phyloP scores from a whole-genome alignment of 1,140 invertebrate species.

The Drosophila seguyi region DNA sequence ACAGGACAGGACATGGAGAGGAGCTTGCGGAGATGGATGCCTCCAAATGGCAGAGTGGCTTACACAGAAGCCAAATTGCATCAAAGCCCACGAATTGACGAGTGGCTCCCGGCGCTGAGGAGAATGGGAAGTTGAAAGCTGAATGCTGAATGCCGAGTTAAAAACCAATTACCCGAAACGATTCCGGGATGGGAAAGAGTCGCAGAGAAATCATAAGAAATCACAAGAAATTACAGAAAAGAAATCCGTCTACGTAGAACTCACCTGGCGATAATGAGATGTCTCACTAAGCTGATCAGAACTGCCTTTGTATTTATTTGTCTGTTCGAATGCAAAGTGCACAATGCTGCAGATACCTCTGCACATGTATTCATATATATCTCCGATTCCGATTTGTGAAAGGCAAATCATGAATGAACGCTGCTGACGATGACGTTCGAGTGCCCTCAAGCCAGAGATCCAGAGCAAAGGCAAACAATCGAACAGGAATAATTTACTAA shows the following conservation, averaged over 20 bases:
- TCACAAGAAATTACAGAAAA: conserved; percentile 4
- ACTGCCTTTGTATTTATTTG: conserved; percentile 53
- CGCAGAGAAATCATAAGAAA: conserved; percentile 35
- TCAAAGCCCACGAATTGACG: conserved; percentile 61
- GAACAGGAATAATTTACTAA: conserved; percentile 84
- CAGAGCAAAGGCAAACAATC: conserved; percentile 82
- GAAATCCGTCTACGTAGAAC: conserved; percentile 17
- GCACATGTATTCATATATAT: neutral
- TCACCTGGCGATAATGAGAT: conserved; percentile 60
- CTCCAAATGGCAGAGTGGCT: conserved; percentile 55
- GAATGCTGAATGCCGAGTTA: conserved; percentile 44
- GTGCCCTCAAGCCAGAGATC: conserved; percentile 79
- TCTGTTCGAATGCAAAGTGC: conserved; percentile 53
- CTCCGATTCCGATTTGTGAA: conserved; percentile 69
- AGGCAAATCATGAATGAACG: conserved; percentile 79
- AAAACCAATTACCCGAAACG: conserved; percentile 63
- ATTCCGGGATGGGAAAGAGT: conserved; percentile 30
- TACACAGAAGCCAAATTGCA: conserved; percentile 85
- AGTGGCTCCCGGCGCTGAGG: conserved; percentile 54
- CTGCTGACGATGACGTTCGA: conserved; percentile 79
- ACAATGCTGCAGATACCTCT: conserved; percentile 31
- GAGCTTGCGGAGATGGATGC: conserved; percentile 12
- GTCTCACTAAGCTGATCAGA: conserved; percentile 61
- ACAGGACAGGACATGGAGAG: conserved; percentile 52
- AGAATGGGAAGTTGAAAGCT: conserved; percentile 22